Evolutionary conservation across 2,113 vertebrate species (phyloP), one percentile per base, ranked within the genome.

Genomic region (Montifringilla adamsi): DNA sequence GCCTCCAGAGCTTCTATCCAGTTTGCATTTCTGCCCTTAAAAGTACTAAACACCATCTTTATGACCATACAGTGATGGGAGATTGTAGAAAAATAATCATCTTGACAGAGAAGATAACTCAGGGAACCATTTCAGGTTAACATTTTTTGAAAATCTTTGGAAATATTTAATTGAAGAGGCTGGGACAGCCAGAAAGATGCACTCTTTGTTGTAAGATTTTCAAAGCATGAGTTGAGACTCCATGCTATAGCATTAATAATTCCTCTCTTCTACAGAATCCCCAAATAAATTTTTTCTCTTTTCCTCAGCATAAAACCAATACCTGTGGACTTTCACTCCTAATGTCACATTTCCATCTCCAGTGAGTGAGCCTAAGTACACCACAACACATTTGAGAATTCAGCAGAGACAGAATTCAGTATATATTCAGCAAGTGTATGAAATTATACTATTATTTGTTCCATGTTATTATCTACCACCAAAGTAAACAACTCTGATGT

Each of bases 361-460:
- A 91, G 83, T 74, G 79, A 24, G 60, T n/a, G 21, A 26, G 20
- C 68, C 67, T 43, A 93, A 60, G 50, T 60, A 90, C 59, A 94
- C 43, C 8, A 28, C 11, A 67, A 77, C 0, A 8, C 5, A 23
- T 44, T 58, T 94, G 60, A 85, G 46, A 90, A 95, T 53, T 46
- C 50, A 58, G 27, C 19, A 64, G n/a, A 67, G 15, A 17, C 11
- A 79, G 5, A n/a, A 87, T 30, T 91, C 37, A 19, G 37, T 62
- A 39, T 13, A 28, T 28, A 39, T 19, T 62, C 59, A 39, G 59
- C 37, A 75, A 43, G 63, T 46, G 52, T 47, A 75, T 81, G 8
- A 94, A 97, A 86, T 49, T 60, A 44, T 74, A 64, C 46, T 68
- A 74, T 82, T 90, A 58, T 88, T 84, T 78, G 28, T 87, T 59